Conservation (phyloP, 2,797 vertebrate species). For the Xenops minutus region DNA sequence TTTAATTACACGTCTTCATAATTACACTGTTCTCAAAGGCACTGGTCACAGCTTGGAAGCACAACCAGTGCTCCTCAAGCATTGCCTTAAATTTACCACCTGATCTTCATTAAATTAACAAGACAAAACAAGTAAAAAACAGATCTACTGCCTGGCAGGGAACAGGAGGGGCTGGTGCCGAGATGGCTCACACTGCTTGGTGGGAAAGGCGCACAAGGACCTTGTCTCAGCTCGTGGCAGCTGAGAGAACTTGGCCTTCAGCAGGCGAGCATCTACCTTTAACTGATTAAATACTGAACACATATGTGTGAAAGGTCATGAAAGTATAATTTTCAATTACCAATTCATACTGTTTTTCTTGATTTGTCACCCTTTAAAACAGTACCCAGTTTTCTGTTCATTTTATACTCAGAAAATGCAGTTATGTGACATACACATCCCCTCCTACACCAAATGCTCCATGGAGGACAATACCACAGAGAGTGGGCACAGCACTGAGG, state of each 20-base stretch:
- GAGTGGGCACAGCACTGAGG: background rate
- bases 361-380: background rate
- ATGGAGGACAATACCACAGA: background rate
- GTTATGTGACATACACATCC: too few relatives aligned
- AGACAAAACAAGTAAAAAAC: background rate
- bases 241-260: background rate
- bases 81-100: background rate
- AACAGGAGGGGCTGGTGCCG: background rate
- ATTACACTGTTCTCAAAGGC: background rate
- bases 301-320: background rate
- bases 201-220: background rate
- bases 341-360: background rate
- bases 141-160: background rate
- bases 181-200: background rate
- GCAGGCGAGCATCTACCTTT: background rate
- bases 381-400: background rate
- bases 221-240: accelerated
- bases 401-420: background rate
- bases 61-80: background rate
- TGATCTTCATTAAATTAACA: background rate
- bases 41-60: background rate
- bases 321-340: background rate
- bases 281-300: background rate
- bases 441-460: background rate
- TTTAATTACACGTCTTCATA: background rate